phyloP scores from a whole-genome alignment of 2,797 vertebrate genomes.

The Phaenicophaeus curvirostris region DNA sequence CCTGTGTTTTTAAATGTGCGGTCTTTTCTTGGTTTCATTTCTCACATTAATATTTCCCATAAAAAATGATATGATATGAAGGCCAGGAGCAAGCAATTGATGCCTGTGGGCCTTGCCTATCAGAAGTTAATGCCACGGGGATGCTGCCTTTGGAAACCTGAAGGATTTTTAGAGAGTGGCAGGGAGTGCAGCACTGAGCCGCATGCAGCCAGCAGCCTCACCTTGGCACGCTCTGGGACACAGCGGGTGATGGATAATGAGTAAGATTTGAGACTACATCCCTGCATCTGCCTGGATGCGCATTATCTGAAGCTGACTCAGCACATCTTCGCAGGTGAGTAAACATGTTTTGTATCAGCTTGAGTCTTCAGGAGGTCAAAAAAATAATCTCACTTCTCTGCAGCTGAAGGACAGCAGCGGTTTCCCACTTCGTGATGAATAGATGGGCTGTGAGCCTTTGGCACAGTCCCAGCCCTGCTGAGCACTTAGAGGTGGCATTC shows the following conservation, averaged over 20 bases:
- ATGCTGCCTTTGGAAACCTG: neutral
- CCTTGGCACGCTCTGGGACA: rapidly evolving
- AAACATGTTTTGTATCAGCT: rapidly evolving
- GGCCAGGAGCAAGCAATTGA: neutral
- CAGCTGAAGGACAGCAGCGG: neutral
- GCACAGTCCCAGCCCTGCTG: neutral
- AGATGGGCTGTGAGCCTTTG: neutral
- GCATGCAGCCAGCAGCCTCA: rapidly evolving
- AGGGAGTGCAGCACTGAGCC: neutral
- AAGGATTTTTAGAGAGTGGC: neutral
- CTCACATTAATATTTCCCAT: rapidly evolving
- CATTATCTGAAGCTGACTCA: rapidly evolving
- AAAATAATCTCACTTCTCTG: neutral
- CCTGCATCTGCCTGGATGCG: rapidly evolving
- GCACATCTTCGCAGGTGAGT: neutral
- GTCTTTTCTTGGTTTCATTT: neutral
- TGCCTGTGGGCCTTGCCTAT: neutral
- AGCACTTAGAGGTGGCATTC: neutral
- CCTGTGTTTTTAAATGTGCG: rapidly evolving
- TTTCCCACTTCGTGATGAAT: neutral
- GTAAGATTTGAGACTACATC: neutral
- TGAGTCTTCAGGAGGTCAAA: neutral
- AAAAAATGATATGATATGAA: neutral
- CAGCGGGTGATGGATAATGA: too few species aligned
- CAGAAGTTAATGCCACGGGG: neutral